phyloP scores from a whole-genome alignment of 1,140 invertebrate genomes.

The Micrasema longulum region DNA sequence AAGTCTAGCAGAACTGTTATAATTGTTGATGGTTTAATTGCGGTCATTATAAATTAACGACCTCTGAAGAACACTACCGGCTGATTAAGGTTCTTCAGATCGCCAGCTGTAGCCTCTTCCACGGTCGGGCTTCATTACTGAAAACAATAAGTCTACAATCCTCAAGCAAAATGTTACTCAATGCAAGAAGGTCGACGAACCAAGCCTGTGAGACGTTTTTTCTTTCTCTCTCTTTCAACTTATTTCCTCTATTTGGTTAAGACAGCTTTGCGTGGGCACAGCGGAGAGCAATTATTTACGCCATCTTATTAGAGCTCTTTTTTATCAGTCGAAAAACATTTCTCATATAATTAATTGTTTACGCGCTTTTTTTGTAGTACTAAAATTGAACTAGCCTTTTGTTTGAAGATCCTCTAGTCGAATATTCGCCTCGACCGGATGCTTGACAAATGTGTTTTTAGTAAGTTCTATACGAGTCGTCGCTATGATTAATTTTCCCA shows the following conservation, averaged over 20 bases:
- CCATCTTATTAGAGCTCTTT: slow-evolving; percentile 54
- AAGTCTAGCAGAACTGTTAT: background rate
- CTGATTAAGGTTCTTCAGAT: slow-evolving; percentile 3
- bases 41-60: slow-evolving; percentile 23
- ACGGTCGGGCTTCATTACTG: slow-evolving; percentile 20
- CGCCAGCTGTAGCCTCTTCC: slow-evolving; percentile 8
- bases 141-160: slow-evolving; percentile 23
- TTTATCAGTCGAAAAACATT: slow-evolving; percentile 30
- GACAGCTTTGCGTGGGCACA: slow-evolving; percentile 50
- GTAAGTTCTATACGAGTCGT: too few species aligned
- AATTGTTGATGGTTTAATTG: slow-evolving; percentile 25
- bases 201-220: slow-evolving; percentile 44
- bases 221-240: slow-evolving; percentile 23
- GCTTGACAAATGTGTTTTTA: background rate
- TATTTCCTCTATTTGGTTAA: slow-evolving; percentile 55
- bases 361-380: slow-evolving; percentile 18
- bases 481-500: too few species aligned
- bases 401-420: slow-evolving; percentile 3
- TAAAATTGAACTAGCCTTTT: slow-evolving; percentile 23
- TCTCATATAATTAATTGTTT: slow-evolving; percentile 44
- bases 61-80: background rate
- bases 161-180: slow-evolving; percentile 18
- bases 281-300: slow-evolving; percentile 53
- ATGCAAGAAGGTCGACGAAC: slow-evolving; percentile 50
- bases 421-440: slow-evolving; percentile 1